phyloP scores from a whole-genome alignment of 2,113 vertebrate species.

The Macrotis lagotis region DNA sequence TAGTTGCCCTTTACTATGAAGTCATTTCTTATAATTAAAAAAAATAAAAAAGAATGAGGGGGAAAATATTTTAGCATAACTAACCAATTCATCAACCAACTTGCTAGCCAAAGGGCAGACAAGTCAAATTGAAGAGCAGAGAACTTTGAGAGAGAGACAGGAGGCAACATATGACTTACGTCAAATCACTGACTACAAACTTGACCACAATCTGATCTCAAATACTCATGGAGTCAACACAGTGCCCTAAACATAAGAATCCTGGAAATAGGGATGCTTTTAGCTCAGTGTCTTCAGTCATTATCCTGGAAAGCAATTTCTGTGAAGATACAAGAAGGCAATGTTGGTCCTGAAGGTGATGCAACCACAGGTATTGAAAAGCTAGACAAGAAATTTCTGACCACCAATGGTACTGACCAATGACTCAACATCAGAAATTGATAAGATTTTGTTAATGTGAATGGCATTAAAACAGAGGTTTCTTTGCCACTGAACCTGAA shows the following conservation, averaged over 20 bases:
- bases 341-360: not conserved
- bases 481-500: not conserved
- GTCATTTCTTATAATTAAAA: not conserved
- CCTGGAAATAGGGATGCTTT: not conserved
- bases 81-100: not conserved
- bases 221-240: not conserved
- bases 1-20: not conserved
- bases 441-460: not conserved
- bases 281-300: not conserved
- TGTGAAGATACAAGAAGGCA: not conserved
- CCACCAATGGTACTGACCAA: not conserved
- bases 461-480: not conserved
- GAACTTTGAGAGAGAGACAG: not conserved
- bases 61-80: not conserved
- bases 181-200: not conserved
- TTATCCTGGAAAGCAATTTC: not conserved
- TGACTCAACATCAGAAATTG: not conserved
- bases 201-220: not conserved
- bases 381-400: not conserved
- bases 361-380: not conserved
- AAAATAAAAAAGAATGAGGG: not conserved
- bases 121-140: too few relatives aligned
- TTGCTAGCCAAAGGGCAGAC: not conserved
- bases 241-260: not conserved
- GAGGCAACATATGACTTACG: not conserved